phyloP scores from a whole-genome alignment of 1,140 invertebrate species.

The Trichonephila inaurata region DNA sequence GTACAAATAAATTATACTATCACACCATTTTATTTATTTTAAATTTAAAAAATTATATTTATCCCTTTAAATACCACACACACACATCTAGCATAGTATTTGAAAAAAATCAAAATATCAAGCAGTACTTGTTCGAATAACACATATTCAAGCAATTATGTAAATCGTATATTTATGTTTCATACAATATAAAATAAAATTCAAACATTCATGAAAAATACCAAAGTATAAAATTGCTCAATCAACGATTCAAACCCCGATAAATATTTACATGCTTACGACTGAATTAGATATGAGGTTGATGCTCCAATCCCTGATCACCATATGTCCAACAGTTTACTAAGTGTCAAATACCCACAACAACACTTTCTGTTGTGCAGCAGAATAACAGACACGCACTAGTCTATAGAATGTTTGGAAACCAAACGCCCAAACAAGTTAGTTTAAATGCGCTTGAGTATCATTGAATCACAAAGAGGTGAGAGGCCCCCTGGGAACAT shows the following conservation, averaged over 20 bases:
- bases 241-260: not conserved
- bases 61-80: too few relatives aligned
- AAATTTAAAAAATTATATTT: too few relatives aligned
- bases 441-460: constrained; percentile 48
- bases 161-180: too few relatives aligned
- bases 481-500: not conserved
- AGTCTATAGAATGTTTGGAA: constrained; percentile 41
- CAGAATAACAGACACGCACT: constrained; percentile 48
- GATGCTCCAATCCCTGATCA: not conserved
- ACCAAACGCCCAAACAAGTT: constrained; percentile 63
- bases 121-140: too few relatives aligned
- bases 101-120: too few relatives aligned
- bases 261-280: not conserved
- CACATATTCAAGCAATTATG: too few relatives aligned
- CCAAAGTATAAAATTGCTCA: not conserved
- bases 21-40: too few relatives aligned
- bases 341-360: constrained; percentile 49
- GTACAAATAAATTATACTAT: too few relatives aligned
- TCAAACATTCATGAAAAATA: too few relatives aligned
- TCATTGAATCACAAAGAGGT: constrained; percentile 52
- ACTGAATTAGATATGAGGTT: not conserved
- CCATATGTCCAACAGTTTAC: constrained; percentile 37
- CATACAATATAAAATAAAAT: too few relatives aligned
- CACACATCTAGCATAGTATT: too few relatives aligned
- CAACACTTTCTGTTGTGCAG: constrained; percentile 27